A percentile compares a stretch with the other conserved stretches of the same genome.
Evolutionary conservation across 2,888 invertebrate species (phyloP).

Genomic region (Prenolepis imparis): DNA sequence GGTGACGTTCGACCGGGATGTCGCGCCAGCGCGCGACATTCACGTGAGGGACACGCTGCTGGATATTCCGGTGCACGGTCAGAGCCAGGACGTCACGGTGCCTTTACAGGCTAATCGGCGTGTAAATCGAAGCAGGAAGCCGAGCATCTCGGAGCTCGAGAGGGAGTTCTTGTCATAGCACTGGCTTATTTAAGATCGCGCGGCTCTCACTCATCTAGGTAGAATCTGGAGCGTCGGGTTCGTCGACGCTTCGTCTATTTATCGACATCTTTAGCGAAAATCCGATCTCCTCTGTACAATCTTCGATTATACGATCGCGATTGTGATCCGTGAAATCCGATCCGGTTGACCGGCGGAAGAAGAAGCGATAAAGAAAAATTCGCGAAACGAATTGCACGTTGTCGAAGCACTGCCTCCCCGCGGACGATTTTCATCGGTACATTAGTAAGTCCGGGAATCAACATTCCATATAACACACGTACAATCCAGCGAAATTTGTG

Average conservation of each 20-base stretch:
- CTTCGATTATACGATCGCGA: constrained; percentile 17
- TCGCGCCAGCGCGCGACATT: constrained; percentile 71
- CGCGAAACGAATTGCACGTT: constrained; percentile 63
- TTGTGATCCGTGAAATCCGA: neutral
- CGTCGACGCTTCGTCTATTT: constrained; percentile 55
- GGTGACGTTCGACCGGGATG: constrained; percentile 83
- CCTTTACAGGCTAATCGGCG: constrained; percentile 87
- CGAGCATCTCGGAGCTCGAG: constrained; percentile 87
- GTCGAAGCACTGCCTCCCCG: constrained; percentile 78
- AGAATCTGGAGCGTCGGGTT: constrained; percentile 45
- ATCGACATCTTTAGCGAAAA: constrained; percentile 32
- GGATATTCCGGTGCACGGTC: constrained; percentile 88
- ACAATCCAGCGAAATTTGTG: constrained; percentile 31
- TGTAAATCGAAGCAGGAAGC: constrained; percentile 86
- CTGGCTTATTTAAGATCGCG: constrained; percentile 83
- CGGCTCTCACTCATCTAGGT: neutral
- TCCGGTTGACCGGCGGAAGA: neutral
- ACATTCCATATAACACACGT: constrained; percentile 64
- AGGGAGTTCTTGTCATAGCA: constrained; percentile 88
- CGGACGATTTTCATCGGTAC: constrained; percentile 66
- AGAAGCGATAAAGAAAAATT: neutral
- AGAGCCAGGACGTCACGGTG: constrained; percentile 87
- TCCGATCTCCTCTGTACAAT: constrained; percentile 28
- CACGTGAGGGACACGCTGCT: constrained; percentile 86
- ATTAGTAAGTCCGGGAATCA: constrained; percentile 58